These are phyloP conservation scores for Cephalotes varians DNA, from an alignment of 2,888 invertebrate genomes.

Conservation along the genomic window DNA sequence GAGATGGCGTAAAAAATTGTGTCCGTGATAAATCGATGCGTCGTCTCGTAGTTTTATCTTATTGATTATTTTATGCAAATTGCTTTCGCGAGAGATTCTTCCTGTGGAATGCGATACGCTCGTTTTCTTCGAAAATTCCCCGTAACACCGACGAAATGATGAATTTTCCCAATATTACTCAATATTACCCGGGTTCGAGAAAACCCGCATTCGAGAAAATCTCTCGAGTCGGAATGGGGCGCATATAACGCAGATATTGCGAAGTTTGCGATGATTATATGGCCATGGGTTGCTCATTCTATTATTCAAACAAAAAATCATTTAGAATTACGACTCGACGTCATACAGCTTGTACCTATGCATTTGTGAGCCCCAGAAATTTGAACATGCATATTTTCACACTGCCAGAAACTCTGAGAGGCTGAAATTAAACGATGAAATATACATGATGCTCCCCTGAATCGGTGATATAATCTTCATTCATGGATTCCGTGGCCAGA, in stretches of 20 bases:
- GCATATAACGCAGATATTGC: constrained; percentile 1
- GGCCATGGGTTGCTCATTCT: not conserved
- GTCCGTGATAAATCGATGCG: constrained; percentile 21
- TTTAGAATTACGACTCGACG: not conserved
- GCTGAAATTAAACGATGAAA: constrained; percentile 33
- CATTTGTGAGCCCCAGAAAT: not conserved
- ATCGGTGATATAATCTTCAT: constrained; percentile 4
- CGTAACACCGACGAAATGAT: constrained; percentile 29
- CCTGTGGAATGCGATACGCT: constrained; percentile 19
- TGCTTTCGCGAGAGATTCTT: constrained; percentile 14
- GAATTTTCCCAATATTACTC: constrained; percentile 34
- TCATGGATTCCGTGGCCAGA: not conserved
- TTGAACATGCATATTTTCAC: constrained; percentile 32
- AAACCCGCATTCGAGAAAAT: not conserved
- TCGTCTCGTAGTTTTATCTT: constrained; percentile 17
- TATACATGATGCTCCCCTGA: constrained; percentile 7
- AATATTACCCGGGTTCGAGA: too few relatives aligned
- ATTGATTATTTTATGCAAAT: constrained; percentile 44
- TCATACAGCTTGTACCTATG: not conserved
- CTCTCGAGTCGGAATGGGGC: not conserved
- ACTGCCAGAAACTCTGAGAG: not conserved
- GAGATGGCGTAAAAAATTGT: constrained; percentile 26
- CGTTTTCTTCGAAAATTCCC: constrained; percentile 17
- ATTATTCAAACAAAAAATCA: constrained; percentile 26
- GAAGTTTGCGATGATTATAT: constrained; percentile 22